These are phyloP conservation scores for Neodon shergylaensis DNA, from an alignment of 2,113 vertebrate species.

Conservation along the genomic window DNA sequence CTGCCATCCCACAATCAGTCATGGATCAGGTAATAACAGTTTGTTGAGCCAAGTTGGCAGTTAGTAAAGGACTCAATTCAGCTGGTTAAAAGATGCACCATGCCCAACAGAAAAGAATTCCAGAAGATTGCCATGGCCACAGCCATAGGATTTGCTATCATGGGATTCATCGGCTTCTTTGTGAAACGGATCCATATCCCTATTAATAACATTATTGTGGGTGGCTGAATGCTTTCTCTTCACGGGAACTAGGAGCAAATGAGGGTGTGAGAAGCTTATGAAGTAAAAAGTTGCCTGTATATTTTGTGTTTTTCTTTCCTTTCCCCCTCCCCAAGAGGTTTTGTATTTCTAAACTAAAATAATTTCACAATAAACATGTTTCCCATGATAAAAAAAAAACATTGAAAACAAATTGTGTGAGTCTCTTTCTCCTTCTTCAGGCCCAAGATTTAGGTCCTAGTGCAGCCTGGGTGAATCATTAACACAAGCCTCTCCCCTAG, in stretches of 20 bases:
- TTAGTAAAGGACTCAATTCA: too few relatives aligned
- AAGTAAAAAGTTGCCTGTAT: slow-evolving; percentile 24
- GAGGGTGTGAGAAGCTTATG: slow-evolving; percentile 11
- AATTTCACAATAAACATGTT: slow-evolving; percentile 53
- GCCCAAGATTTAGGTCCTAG: not conserved
- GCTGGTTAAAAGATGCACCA: too few relatives aligned
- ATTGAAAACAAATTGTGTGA: fast-evolving
- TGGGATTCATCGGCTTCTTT: too few relatives aligned
- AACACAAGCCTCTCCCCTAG: not conserved
- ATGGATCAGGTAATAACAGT: too few relatives aligned
- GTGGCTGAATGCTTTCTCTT: slow-evolving; percentile 72
- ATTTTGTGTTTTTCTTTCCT: not conserved
- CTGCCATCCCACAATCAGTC: too few relatives aligned
- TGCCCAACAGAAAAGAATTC: too few relatives aligned
- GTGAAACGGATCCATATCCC: too few relatives aligned
- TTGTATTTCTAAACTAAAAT: slow-evolving; percentile 74
- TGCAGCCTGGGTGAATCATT: not conserved
- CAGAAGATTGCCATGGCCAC: too few relatives aligned
- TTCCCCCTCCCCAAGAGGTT: slow-evolving; percentile 29
- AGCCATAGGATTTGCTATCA: too few relatives aligned
- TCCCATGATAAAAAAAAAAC: not conserved
- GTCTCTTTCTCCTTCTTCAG: fast-evolving
- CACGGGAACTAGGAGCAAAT: not conserved
- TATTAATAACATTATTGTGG: not conserved
- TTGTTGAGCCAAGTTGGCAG: too few relatives aligned